A percentile compares a stretch with the other conserved stretches of the same genome.
Evolutionary conservation across 2,888 invertebrate species (phyloP).

Genomic region (Caenorhabditis imperialis): DNA sequence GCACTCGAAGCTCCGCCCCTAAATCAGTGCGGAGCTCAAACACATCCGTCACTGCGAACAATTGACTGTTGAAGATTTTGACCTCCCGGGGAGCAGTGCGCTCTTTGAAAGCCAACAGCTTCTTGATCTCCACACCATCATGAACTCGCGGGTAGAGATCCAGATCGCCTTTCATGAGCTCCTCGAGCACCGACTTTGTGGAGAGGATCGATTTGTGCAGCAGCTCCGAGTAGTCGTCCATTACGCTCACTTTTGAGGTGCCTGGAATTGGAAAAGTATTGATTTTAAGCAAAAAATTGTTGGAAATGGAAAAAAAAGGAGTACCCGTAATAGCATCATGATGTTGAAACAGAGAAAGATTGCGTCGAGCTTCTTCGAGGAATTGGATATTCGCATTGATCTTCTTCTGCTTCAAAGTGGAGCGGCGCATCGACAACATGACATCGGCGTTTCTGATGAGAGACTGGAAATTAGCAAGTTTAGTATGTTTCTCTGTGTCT

Average conservation of each 20-base stretch:
- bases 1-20: slow-evolving; percentile 7
- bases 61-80: slow-evolving; percentile 51
- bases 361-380: slow-evolving; percentile 84
- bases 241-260: slow-evolving; percentile 91
- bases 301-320: background rate
- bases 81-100: slow-evolving; percentile 4
- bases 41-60: slow-evolving; percentile 42
- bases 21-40: slow-evolving; percentile 43
- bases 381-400: slow-evolving; percentile 77
- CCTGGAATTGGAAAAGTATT: slow-evolving; percentile 83
- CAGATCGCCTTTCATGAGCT: slow-evolving; percentile 27
- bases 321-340: slow-evolving; percentile 94
- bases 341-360: slow-evolving; percentile 92
- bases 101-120: slow-evolving; percentile 12
- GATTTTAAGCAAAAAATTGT: background rate
- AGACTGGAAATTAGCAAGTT: slow-evolving; percentile 41
- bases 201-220: slow-evolving; percentile 49
- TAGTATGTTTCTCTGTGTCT: background rate
- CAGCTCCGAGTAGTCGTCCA: slow-evolving; percentile 85
- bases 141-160: slow-evolving; percentile 19
- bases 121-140: slow-evolving; percentile 29
- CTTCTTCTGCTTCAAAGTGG: slow-evolving; percentile 19
- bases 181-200: slow-evolving; percentile 47
- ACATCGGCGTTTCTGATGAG: slow-evolving; percentile 63
- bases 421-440: slow-evolving; percentile 32